Evolutionary conservation across 2,888 invertebrate species (phyloP), one percentile per base, ranked within the genome.

Genomic region (Caenorhabditis parvicauda): DNA sequence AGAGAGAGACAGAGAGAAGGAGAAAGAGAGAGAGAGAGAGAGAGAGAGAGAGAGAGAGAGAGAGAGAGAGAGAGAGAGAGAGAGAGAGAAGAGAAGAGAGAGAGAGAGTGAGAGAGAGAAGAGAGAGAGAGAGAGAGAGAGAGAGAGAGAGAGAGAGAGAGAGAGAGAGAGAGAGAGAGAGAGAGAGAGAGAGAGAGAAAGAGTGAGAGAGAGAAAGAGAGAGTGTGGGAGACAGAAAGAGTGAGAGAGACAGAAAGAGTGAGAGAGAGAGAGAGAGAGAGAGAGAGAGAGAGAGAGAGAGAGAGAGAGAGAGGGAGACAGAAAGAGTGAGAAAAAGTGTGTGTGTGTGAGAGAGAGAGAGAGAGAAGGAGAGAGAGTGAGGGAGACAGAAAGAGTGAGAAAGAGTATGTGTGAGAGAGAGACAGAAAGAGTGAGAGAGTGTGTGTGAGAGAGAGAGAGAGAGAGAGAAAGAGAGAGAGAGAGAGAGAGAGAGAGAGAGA

Each of bases 391-490:
- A 52, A 22, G 43, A 19, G 14, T 25, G 21, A 6, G n/a, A 4
- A 35, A 35, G 12, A 28, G 24, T 38, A 24, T 35, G 22, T 29
- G 32, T 27, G 32, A 39, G 29, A 38, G 41, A 25, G 48, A 49
- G 57, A 27, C 46, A 56, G 49, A 41, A 37, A 38, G 32, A 42
- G 44, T 21, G 41, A 42, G 14, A 46, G n/a, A 19, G n/a, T 2
- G 28, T 24, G 42, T 45, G 55, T 17, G 43, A 38, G 22, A 22
- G 41, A 21, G 25, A 19, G 27, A 38, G 38, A 54, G 51, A 55
- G 47, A 51, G 52, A 37, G 24, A 48, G 50, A 56, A 48, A 35
- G 19, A 35, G 21, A 45, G 50, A 52, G 42, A 52, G 50, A 43
- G 28, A 32, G 29, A 48, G 28, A 37, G 39, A 45, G 37, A 45